Base-by-base conservation (phyloP, 2,888 invertebrate genomes). In the Subacronicta megacephala region DNA sequence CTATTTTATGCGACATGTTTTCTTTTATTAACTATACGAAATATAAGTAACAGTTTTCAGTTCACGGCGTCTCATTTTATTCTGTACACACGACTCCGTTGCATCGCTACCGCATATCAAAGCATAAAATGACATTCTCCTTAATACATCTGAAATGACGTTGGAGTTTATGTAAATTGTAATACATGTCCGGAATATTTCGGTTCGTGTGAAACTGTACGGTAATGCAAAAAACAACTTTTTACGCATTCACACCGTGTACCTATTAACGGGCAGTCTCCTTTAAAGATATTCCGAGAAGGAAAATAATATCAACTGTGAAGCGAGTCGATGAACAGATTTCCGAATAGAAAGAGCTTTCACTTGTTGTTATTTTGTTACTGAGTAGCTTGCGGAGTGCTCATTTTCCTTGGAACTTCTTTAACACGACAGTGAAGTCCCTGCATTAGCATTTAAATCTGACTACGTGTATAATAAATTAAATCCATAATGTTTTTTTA, bases 111-210 rank as follows among this genome's bases (percentile, higher is more conserved):
- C 80, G 86, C 84, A 90, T 90, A 90, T 87, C 84, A 88, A 84
- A 87, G 83, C 83, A 85, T 84, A 84, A 87, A 90, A 89, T 87
- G 88, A 85, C 84, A 88, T 88, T 86, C 58, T 82, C 86, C 87
- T 84, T 90, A 90, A 90, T 89, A 91, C 87, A 86, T 90, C 87
- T 89, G 79, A 81, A 90, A 93, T 86, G 87, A 85, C 85, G 82
- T 73, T 76, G 78, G 83, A 90, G 90, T 90, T 91, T 91, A 91
- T 92, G 93, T 89, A 91, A 90, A 92, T 90, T 86, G 72, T 85
- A 83, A 88, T 83, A 92, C 90, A 89, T 85, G 88, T 64, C 74
- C 73, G 72, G 91, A 90, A 93, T 92, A 90, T 89, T 89, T 89
- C 81, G 80, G 81, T 79, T 80, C 78, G 77, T 74, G 78, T 76